Evolutionary conservation across 2,888 invertebrate species (phyloP), one percentile per base, ranked within the genome.

Genomic region (Agrochola litura): DNA sequence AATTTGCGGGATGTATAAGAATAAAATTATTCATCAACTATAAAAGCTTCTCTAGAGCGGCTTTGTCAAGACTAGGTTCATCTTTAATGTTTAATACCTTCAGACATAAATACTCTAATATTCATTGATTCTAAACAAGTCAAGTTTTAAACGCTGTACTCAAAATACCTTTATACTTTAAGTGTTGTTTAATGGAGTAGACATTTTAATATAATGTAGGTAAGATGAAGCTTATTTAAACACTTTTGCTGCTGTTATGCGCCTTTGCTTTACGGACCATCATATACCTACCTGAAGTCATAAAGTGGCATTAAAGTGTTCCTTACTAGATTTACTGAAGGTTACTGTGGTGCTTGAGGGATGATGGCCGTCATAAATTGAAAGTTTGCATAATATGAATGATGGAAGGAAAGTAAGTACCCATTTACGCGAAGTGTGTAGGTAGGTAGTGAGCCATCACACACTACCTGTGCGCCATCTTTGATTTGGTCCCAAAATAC

Each of bases 221-320:
- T 25, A 14, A 22, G 46, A 49, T 54, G 9, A 30, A 46, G 22
- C 6, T 65, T 63, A 68, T 52, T 52, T 43, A 64, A 73, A 64
- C 58, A 60, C 54, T 70, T 58, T 41, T 14, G 49, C 61, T 6
- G 19, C 9, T 56, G 10, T 49, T 61, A 72, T n/a, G 37, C 25
- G 30, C 19, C 49, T 37, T 10, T n/a, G 8, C 56, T 82, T 52
- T 56, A 14, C 49, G 41, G 22, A 64, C 1, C 6, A 37, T 70
- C 66, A 58, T 63, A 72, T 22, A 10, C 41, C 43, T 22, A 10
- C 41, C 43, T 46, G 49, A 43, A 63, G 69, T 46, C 63, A 60
- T 83, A 76, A 83, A 79, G 54, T 14, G 54, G 58, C 12, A 73
- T 70, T 73, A 43, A 46, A 61, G 49, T 25, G 58, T 49, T 46